Evolutionary conservation across 1,140 invertebrate species (phyloP).

Genomic region (Euwallacea fornicatus): DNA sequence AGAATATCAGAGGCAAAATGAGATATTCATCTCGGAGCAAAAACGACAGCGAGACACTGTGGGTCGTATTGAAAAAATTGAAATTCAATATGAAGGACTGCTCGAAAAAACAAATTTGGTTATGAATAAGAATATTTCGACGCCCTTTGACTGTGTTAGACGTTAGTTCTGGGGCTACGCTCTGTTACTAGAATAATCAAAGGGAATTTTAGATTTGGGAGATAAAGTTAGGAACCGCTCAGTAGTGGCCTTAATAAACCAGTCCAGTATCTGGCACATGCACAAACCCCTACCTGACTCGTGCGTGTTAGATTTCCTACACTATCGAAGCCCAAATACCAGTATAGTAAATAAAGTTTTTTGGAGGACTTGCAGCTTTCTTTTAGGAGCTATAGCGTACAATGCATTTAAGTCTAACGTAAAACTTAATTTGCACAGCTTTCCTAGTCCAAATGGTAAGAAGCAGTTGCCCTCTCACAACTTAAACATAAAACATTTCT

Average conservation of each 20-base stretch:
- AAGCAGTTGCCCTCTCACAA: slow-evolving; percentile 21
- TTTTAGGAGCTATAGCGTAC: slow-evolving; percentile 78
- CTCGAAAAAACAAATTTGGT: slow-evolving; percentile 73
- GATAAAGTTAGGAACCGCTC: slow-evolving; percentile 72
- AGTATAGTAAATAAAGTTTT: slow-evolving; percentile 77
- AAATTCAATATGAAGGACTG: slow-evolving; percentile 75
- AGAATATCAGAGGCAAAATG: slow-evolving; percentile 57
- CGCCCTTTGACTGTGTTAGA: slow-evolving; percentile 88
- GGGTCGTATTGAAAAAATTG: slow-evolving; percentile 89
- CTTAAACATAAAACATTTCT: too few relatives aligned
- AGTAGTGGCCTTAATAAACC: slow-evolving; percentile 81
- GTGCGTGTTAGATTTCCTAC: slow-evolving; percentile 80
- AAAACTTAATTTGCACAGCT: slow-evolving; percentile 78
- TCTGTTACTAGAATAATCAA: not conserved
- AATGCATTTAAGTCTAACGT: slow-evolving; percentile 79
- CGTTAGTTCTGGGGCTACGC: slow-evolving; percentile 61
- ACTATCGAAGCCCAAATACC: slow-evolving; percentile 72
- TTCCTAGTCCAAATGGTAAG: slow-evolving; percentile 78
- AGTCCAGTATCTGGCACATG: slow-evolving; percentile 85
- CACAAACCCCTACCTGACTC: slow-evolving; percentile 78
- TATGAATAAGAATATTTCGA: slow-evolving; percentile 93
- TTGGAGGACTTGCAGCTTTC: slow-evolving; percentile 88
- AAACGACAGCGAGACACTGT: slow-evolving; percentile 69
- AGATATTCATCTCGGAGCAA: slow-evolving; percentile 80
- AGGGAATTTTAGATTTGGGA: slow-evolving; percentile 65